A percentile compares a stretch with the other conserved stretches of the same genome.
phyloP scores from a whole-genome alignment of 2,888 invertebrate genomes.

The Melanostoma scalare region DNA sequence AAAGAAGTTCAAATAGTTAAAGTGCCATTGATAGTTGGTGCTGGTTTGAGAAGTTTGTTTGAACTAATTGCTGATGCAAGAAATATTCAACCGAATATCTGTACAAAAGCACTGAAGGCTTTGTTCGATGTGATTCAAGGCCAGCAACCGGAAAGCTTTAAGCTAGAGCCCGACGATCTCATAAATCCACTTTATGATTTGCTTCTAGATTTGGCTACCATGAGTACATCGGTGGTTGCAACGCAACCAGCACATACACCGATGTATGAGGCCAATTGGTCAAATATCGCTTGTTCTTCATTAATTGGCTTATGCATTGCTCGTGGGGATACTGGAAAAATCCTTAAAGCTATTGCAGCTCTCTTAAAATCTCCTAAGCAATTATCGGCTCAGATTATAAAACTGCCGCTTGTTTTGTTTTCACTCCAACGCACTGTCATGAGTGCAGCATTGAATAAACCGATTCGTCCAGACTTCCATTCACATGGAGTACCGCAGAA shows the following conservation, averaged over 20 bases:
- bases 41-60: conserved; percentile 93
- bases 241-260: conserved; percentile 78
- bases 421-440: conserved; percentile 94
- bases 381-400: conserved; percentile 90
- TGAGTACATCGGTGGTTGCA: conserved; percentile 83
- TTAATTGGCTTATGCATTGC: conserved; percentile 95
- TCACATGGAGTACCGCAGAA: conserved; percentile 92
- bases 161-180: conserved; percentile 83
- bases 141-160: conserved; percentile 81
- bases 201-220: conserved; percentile 91
- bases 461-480: conserved; percentile 93
- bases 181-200: conserved; percentile 92
- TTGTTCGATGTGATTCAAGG: conserved; percentile 93
- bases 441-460: conserved; percentile 92
- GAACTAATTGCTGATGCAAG: conserved; percentile 94
- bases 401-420: conserved; percentile 92
- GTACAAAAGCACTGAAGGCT: conserved; percentile 93
- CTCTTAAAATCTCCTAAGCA: conserved; percentile 92
- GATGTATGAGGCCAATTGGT: conserved; percentile 85
- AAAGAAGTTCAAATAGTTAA: conserved; percentile 82
- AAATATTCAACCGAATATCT: conserved; percentile 90
- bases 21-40: conserved; percentile 88
- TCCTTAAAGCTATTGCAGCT: conserved; percentile 92
- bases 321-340: conserved; percentile 94
- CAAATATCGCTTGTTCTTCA: conserved; percentile 95